Conservation (phyloP, 2,888 invertebrate species). For the Parapristionchus giblindavisi region DNA sequence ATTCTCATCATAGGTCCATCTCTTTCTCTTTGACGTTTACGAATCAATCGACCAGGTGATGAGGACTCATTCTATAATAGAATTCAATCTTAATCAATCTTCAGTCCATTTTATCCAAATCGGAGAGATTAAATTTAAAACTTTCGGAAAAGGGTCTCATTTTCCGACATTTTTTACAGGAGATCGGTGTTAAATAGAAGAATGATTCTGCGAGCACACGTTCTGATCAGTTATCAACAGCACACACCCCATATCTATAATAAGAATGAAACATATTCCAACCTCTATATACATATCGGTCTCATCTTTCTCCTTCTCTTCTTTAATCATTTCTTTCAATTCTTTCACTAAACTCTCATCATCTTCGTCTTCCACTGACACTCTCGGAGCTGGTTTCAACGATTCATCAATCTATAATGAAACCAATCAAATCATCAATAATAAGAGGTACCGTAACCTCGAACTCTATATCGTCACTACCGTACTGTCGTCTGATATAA, state of each 20-base stretch:
- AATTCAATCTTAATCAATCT: too few relatives aligned
- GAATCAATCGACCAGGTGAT: too few relatives aligned
- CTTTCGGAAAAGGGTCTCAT: too few relatives aligned
- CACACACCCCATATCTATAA: background rate
- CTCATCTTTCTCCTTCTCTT: background rate
- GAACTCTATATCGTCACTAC: conserved; percentile 49
- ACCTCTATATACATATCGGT: conserved; percentile 21
- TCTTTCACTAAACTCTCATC: background rate
- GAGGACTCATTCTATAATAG: too few relatives aligned
- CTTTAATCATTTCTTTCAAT: background rate
- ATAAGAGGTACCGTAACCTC: conserved; percentile 38
- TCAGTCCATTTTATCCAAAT: too few relatives aligned
- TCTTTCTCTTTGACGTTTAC: too few relatives aligned
- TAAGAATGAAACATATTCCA: background rate
- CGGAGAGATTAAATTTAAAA: too few relatives aligned
- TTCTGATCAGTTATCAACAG: too few relatives aligned
- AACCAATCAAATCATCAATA: background rate
- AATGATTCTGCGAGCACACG: too few relatives aligned
- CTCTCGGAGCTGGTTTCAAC: conserved; percentile 5
- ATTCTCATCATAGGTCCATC: conserved; percentile 15
- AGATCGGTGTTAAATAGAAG: too few relatives aligned
- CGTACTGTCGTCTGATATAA: conserved; percentile 52
- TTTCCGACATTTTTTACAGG: too few relatives aligned
- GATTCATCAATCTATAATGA: conserved; percentile 19
- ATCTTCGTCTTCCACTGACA: conserved; percentile 31